phyloP scores from a whole-genome alignment of 2,113 vertebrate genomes.

The Peromyscus maniculatus region DNA sequence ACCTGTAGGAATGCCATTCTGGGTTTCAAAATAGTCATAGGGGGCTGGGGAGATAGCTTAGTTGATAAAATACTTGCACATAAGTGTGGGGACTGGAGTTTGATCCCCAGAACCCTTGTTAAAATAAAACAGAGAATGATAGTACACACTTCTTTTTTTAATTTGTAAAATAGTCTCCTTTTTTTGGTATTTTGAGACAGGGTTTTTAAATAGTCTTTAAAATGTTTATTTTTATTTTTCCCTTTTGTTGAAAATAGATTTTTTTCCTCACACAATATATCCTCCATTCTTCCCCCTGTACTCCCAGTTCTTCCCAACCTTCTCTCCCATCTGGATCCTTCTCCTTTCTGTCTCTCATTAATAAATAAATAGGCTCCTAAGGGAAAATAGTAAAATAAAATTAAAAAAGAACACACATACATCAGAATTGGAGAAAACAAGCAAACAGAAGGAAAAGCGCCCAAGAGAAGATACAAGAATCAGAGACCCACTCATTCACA shows the following conservation, averaged over 20 bases:
- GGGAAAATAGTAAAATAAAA: neutral
- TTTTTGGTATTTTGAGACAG: neutral
- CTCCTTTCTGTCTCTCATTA: neutral
- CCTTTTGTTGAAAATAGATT: neutral
- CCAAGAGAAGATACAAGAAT: neutral
- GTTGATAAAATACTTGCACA: neutral
- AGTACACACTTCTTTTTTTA: neutral
- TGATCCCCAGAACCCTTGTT: neutral
- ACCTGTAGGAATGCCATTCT: neutral
- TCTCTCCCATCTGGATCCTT: neutral
- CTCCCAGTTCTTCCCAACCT: neutral
- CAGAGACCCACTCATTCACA: neutral
- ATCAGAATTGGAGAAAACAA: neutral
- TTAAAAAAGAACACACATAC: neutral
- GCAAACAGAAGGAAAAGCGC: neutral
- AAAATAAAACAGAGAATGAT: neutral
- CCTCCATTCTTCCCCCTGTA: neutral
- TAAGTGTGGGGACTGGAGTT: neutral
- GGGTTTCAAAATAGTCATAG: neutral
- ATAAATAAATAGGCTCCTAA: neutral
- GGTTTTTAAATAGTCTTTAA: neutral
- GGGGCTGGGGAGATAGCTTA: neutral
- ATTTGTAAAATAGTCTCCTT: neutral
- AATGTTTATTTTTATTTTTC: neutral
- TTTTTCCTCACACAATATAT: neutral